Base-by-base conservation (phyloP, 1,140 invertebrate genomes). In the Zaprionus kolodkinae region DNA sequence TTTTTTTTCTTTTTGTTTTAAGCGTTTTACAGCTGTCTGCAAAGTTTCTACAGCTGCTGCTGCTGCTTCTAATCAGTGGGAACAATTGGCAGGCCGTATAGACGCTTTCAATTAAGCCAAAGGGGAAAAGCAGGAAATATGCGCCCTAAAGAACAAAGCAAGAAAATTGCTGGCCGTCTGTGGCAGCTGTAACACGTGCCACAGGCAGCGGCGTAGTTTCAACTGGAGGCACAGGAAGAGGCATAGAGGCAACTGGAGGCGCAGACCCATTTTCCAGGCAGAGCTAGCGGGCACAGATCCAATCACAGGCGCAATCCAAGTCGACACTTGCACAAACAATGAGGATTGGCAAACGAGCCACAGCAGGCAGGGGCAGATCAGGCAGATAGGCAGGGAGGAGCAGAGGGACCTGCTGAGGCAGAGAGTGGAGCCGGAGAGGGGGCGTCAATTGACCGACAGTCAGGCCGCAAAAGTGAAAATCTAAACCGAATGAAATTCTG, bases 401-500 rank as follows among this genome's bases (percentile, higher is more conserved):
- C 40, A 15, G 45, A 50, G 54, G 12, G 45, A n/a, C n/a, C 21
- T 27, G 30, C 1, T 2, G 4, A 30, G 11, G 40, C 17, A 30
- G 12, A 25, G 11, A 33, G 9, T 3, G 13, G 55, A n/a, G 38
- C 4, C 5, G 40, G 13, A 45, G 45, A 50, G 54, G 12, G 45
- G n/a, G 30, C 11, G 9, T 62, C 21, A 60, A 43, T 57, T 74
- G 72, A 74, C 72, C 72, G 72, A 84, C 71, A 80, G 84, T 3
- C 71, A 82, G 79, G 13, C 77, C 73, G 64, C 85, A 88, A 88
- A 88, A 88, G 85, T 88, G 86, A 88, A 88, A 88, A 88, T 88
- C 84, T 88, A 88, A 87, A 87, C 83, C 69, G 71, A 88, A 89
- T 66, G 75, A 78, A 89, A 89, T 88, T 89, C 85, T 88, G 84